These are phyloP conservation scores for Characodon lateralis DNA, from an alignment of 2,797 vertebrate species.

Conservation along the genomic window DNA sequence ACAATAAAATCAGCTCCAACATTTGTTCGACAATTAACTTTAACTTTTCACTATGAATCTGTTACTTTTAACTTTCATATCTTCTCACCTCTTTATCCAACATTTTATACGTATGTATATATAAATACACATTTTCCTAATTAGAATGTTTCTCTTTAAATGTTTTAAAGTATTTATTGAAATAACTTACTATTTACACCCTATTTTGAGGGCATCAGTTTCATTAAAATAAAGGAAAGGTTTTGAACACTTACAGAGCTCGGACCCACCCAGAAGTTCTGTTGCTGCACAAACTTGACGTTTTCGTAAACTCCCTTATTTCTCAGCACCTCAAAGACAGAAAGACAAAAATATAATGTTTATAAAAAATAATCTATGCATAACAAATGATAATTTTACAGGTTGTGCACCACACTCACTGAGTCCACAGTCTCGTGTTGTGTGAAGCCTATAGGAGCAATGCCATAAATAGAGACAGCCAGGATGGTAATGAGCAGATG, in stretches of 20 bases:
- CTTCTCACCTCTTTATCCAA: background rate
- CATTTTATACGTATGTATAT: too few relatives aligned
- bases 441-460: slow-evolving; percentile 95
- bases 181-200: too few relatives aligned
- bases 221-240: background rate
- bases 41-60: too few relatives aligned
- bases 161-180: background rate
- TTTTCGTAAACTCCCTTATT: slow-evolving; percentile 98
- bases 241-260: slow-evolving; percentile 87
- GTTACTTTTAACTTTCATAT: background rate
- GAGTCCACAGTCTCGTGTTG: slow-evolving; percentile 97
- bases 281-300: slow-evolving; percentile 95
- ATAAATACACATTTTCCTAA: too few relatives aligned
- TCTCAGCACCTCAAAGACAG: slow-evolving; percentile 85
- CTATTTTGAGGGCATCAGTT: too few relatives aligned
- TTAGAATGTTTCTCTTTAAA: too few relatives aligned
- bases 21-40: background rate
- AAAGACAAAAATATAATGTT: background rate
- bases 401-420: slow-evolving; percentile 79
- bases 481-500: slow-evolving; percentile 94
- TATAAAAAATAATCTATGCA: background rate
- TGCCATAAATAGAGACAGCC: slow-evolving; percentile 91
- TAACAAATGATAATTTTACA: background rate
- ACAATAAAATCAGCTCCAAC: background rate
- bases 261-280: slow-evolving; percentile 99